These are phyloP conservation scores for Chelon labrosus DNA, from an alignment of 2,797 vertebrate species.

Conservation along the genomic window DNA sequence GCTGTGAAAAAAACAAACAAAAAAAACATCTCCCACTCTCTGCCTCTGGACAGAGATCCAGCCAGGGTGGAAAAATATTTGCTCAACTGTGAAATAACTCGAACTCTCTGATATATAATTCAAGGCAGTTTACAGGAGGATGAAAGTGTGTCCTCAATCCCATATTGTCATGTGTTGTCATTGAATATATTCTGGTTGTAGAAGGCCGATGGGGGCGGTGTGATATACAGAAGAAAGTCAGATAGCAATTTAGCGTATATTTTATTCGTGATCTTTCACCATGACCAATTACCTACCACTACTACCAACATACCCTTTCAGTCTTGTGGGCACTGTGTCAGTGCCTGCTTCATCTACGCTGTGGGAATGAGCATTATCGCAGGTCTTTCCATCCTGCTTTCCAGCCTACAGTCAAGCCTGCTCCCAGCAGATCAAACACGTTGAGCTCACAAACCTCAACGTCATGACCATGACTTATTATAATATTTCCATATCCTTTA, in stretches of 20 bases:
- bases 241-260: slow-evolving; percentile 22
- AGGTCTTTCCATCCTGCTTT: too few relatives aligned
- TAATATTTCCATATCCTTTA: too few relatives aligned
- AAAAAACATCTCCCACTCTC: slow-evolving; percentile 4
- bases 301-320: background rate
- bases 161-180: background rate
- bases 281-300: background rate
- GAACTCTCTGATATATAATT: slow-evolving; percentile 50
- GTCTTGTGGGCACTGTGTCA: background rate
- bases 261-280: slow-evolving; percentile 19
- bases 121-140: slow-evolving; percentile 43
- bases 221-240: slow-evolving; percentile 9
- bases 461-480: too few relatives aligned
- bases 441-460: too few relatives aligned
- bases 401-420: too few relatives aligned
- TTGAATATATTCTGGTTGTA: background rate
- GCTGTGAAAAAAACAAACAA: slow-evolving; percentile 33
- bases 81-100: slow-evolving; percentile 38
- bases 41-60: slow-evolving; percentile 42
- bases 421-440: too few relatives aligned
- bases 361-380: too few relatives aligned
- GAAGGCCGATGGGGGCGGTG: background rate
- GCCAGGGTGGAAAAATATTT: slow-evolving; percentile 49
- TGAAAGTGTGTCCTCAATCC: background rate
- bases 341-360: too few relatives aligned